Base-by-base conservation (phyloP, 2,888 invertebrate genomes). In the Himalopsyche kuldschensis region DNA sequence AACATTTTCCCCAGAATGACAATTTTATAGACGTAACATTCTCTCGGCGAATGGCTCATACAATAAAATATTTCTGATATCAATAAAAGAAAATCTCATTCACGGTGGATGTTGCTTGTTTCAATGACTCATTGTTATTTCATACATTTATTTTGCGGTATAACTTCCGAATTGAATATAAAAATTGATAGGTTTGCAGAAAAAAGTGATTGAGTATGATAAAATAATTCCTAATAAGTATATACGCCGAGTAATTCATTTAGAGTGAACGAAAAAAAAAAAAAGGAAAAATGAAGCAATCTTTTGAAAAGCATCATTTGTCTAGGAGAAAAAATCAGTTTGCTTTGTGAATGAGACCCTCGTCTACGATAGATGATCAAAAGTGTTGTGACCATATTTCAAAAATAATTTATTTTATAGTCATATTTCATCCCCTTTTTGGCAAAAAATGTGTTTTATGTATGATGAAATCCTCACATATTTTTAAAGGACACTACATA, bases 281-380 rank as follows among this genome's bases (percentile, higher is more conserved):
- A n/a, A 47, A 79, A n/a, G 41, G n/a, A 78, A 78, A 79, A 27
- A 35, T 75, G 31, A 32, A 75, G 76, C 76, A 31, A 75, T 55
- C 55, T 55, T 55, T 55, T 20, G 20, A 55, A 55, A 55, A 55
- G 55, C 55, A 20, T 55, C 55, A 55, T 55, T 55, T 55, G 55
- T 55, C 55, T 55, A 24, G 55, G 20, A 55, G n/a, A 55, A 55
- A 55, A 55, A 55, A 55, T 55, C 55, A 55, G 55, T 55, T 55
- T 55, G 55, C 24, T 55, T 24, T 55, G 55, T 55, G 55, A 55
- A 55, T 55, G 55, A 55, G 55, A 55, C 55, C 55, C 55, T 55
- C 24, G 55, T 55, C 55, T 55, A 55, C 20, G 24, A n/a, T 55
- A 55, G 20, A 55, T 55, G 55, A 55, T 55, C 24, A 20, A 55